Conservation (phyloP, 2,797 vertebrate species). For the Phrynocephalus guinanensis region DNA sequence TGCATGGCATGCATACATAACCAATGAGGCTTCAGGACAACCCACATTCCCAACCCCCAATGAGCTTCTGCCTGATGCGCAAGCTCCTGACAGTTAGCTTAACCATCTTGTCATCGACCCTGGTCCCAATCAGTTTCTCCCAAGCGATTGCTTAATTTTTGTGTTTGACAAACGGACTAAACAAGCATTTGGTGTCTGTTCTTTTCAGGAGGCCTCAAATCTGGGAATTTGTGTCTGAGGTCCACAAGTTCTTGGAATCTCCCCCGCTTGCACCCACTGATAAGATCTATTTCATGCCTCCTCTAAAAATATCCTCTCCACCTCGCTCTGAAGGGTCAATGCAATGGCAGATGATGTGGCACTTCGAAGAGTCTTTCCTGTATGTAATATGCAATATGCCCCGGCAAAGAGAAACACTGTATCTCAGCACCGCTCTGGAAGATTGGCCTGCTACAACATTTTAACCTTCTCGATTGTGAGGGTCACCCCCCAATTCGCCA, state of each 20-base stretch:
- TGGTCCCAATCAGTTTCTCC: not conserved
- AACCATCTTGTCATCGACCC: conserved; percentile 23
- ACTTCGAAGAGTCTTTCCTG: not conserved
- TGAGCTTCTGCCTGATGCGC: conserved; percentile 11
- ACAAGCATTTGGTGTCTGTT: not conserved
- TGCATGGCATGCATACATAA: not conserved
- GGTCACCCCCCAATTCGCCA: not conserved
- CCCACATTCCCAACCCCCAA: not conserved
- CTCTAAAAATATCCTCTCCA: not conserved
- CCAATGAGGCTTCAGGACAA: not conserved
- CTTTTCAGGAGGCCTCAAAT: conserved; percentile 11
- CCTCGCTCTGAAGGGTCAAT: not conserved
- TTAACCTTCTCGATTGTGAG: not conserved
- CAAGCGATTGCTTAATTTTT: conserved; percentile 28
- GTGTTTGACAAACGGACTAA: conserved; percentile 18
- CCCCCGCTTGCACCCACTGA: not conserved
- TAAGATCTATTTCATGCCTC: conserved; percentile 5
- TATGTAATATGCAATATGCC: not conserved
- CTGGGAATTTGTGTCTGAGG: conserved; percentile 11
- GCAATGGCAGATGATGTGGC: conserved; percentile 11
- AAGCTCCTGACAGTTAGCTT: not conserved
- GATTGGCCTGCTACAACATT: not conserved
- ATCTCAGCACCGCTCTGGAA: conserved; percentile 2
- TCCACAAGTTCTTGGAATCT: conserved; percentile 1
- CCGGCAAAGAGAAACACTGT: too few species aligned